Evolutionary conservation across 2,888 invertebrate species (phyloP), one percentile per base, ranked within the genome.

Genomic region (Tipula helvola): DNA sequence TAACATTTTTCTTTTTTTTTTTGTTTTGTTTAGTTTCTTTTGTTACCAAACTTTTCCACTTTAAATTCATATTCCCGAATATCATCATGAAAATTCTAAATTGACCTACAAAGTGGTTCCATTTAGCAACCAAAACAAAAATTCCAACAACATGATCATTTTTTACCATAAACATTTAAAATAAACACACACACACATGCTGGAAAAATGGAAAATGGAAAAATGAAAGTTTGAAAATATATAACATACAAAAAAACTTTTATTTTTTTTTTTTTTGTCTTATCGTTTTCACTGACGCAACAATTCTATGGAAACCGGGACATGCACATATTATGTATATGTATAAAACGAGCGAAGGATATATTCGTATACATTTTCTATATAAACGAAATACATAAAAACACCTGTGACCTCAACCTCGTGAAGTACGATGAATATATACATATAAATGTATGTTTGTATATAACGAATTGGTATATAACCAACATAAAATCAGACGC

Each of bases 41-140:
- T 71, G 18, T 71, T 71, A 71, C 28, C 71, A 18, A 71, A 71
- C 71, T 71, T 71, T 71, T 71, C 71, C 71, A 71, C 71, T 71
- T 71, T 71, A 71, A 71, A 71, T 71, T 71, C 71, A 71, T 71
- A 71, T 71, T 71, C 71, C 71, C 28, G 71, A 71, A 71, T 71
- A 71, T 71, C 71, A 71, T 71, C 71, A 71, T 71, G 71, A 71
- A 71, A 71, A 71, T 71, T 71, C 71, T 71, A 71, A 71, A 71
- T 71, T 71, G 71, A 71, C 71, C 71, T 71, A 71, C 71, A 71
- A 71, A 71, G 28, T 3, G 28, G 71, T 10, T 71, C 28, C 71
- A 18, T 28, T 71, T 71, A 28, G 71, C 71, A 71, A 28, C 8
- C 71, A 28, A 71, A 71, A 71, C 28, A 71, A 71, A 71, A 71